These are phyloP conservation scores for Halcyon senegalensis DNA, from an alignment of 2,113 vertebrate species.

Conservation along the genomic window DNA sequence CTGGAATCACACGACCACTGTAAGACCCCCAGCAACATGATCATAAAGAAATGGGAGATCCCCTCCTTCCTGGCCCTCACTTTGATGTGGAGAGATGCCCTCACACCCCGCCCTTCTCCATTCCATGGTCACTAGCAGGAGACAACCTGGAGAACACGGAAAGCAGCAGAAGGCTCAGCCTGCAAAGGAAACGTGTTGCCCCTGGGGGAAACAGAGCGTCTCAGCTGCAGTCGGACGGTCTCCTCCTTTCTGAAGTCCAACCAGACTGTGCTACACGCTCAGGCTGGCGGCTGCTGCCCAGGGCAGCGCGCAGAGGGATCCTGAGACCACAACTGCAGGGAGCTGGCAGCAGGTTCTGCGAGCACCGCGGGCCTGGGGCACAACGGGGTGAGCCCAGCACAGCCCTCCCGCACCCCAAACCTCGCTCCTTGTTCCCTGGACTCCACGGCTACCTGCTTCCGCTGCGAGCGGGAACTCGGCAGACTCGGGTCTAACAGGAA, in stretches of 20 bases:
- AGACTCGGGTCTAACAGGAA: not conserved
- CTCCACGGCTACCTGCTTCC: not conserved
- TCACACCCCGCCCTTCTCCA: not conserved
- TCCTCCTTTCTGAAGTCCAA: not conserved
- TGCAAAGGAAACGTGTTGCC: not conserved
- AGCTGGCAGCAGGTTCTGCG: not conserved
- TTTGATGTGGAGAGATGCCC: not conserved
- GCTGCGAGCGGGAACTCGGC: not conserved
- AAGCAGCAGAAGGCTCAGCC: not conserved
- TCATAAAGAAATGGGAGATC: not conserved
- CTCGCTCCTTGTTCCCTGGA: accelerated
- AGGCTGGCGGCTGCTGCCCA: not conserved
- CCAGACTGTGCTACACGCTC: not conserved
- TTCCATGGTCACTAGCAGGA: not conserved
- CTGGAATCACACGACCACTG: not conserved
- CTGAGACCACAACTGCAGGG: not conserved
- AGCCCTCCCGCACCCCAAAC: accelerated
- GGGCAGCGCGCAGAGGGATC: not conserved
- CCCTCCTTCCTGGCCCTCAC: not conserved
- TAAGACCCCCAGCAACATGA: not conserved
- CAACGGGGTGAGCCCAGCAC: not conserved
- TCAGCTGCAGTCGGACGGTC: not conserved
- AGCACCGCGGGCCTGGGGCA: not conserved
- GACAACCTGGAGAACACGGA: not conserved
- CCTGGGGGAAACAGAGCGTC: not conserved